Evolutionary conservation across 2,888 invertebrate genomes (phyloP).

Genomic region (Escarpia spicata): DNA sequence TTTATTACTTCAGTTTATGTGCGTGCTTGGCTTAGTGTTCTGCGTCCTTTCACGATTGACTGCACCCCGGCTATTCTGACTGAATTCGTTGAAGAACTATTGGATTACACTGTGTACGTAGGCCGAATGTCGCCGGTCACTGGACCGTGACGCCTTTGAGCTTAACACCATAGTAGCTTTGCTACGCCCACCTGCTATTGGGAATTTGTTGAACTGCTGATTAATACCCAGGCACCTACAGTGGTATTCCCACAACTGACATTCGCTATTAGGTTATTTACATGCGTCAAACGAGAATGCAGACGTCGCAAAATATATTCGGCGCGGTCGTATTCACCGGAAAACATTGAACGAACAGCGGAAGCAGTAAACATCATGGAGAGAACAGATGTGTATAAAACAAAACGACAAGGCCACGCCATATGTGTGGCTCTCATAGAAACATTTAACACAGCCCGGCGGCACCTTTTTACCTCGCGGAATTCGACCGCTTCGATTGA

Average conservation of each 20-base stretch:
- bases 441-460: not conserved
- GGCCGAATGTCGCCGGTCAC: not conserved
- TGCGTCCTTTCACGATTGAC: not conserved
- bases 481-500: not conserved
- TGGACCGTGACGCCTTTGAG: not conserved
- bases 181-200: not conserved
- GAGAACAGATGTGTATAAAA: not conserved
- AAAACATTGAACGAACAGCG: not conserved
- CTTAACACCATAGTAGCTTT: not conserved
- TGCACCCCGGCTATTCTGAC: not conserved
- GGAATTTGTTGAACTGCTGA: not conserved
- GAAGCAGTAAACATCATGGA: not conserved
- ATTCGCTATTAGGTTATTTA: not conserved
- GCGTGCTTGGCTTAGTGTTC: not conserved
- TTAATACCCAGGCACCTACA: not conserved
- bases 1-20: slow-evolving; percentile 3
- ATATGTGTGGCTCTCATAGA: not conserved
- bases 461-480: not conserved
- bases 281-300: not conserved
- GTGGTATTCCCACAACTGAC: not conserved
- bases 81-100: not conserved
- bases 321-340: not conserved
- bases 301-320: not conserved
- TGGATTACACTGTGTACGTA: not conserved
- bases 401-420: not conserved